These are phyloP conservation scores for Enteromius trimaculatus DNA, from an alignment of 2,797 vertebrate genomes.

Conservation along the genomic window DNA sequence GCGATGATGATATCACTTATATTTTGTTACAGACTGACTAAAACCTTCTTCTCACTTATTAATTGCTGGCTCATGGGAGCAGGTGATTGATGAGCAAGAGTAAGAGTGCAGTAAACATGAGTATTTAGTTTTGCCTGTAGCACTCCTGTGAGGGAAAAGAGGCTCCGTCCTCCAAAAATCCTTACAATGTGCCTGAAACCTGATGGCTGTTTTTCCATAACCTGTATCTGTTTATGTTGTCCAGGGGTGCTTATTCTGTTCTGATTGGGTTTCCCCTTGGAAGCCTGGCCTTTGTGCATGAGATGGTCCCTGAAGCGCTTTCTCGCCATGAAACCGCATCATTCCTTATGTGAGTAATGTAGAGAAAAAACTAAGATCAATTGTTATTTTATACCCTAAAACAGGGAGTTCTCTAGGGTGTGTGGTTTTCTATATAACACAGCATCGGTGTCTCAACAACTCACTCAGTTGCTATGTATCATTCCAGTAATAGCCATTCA, in stretches of 20 bases:
- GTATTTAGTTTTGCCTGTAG: slow-evolving; percentile 62
- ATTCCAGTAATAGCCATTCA: slow-evolving; percentile 44
- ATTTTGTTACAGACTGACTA: slow-evolving; percentile 41
- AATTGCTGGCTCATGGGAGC: slow-evolving; percentile 40
- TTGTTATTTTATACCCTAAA: slow-evolving; percentile 44
- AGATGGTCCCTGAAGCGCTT: slow-evolving; percentile 32
- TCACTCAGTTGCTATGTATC: slow-evolving; percentile 46
- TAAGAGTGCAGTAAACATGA: slow-evolving; percentile 68
- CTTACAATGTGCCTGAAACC: slow-evolving; percentile 54
- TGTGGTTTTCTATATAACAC: slow-evolving; percentile 42
- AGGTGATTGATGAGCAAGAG: slow-evolving; percentile 60
- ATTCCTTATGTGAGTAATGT: slow-evolving; percentile 58
- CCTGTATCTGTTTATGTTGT: slow-evolving; percentile 48
- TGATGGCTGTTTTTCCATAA: slow-evolving; percentile 61
- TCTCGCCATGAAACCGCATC: slow-evolving; percentile 51
- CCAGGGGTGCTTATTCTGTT: slow-evolving; percentile 62
- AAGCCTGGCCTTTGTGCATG: slow-evolving; percentile 29
- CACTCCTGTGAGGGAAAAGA: slow-evolving; percentile 64
- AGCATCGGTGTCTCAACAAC: slow-evolving; percentile 43
- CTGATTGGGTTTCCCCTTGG: slow-evolving; percentile 41
- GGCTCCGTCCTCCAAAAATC: slow-evolving; percentile 39
- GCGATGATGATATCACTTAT: slow-evolving; percentile 45
- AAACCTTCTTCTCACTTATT: slow-evolving; percentile 49
- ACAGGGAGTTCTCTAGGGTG: slow-evolving; percentile 44
- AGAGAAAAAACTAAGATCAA: slow-evolving; percentile 19